A percentile compares a stretch with the other conserved stretches of the same genome.
Evolutionary conservation across 2,113 vertebrate species (phyloP).

Genomic region (Ornithorhynchus anatinus): DNA sequence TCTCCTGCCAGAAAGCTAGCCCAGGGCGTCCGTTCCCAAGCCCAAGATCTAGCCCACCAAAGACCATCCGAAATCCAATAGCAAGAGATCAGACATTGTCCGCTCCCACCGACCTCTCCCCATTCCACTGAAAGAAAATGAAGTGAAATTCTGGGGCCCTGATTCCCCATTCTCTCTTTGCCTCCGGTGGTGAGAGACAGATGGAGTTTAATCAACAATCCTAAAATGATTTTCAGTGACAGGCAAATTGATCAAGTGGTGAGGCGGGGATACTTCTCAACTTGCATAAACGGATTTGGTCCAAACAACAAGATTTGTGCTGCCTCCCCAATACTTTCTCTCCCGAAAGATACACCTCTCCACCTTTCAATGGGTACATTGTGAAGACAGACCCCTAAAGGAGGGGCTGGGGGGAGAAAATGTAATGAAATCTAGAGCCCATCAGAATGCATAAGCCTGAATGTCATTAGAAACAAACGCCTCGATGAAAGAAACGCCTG

Average conservation of each 20-base stretch:
- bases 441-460: slow-evolving; percentile 55
- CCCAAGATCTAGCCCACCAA: no score
- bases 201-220: slow-evolving; percentile 27
- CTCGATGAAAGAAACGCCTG: neutral
- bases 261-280: slow-evolving; percentile 23
- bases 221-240: slow-evolving; percentile 47
- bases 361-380: slow-evolving; percentile 24
- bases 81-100: no score
- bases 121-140: no score
- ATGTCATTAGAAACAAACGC: slow-evolving; percentile 41
- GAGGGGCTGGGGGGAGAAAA: neutral
- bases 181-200: neutral
- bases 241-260: slow-evolving; percentile 46
- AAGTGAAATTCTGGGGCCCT: neutral
- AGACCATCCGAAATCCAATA: no score
- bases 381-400: slow-evolving; percentile 3
- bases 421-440: slow-evolving; percentile 29
- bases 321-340: neutral
- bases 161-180: slow-evolving; percentile 14
- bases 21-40: no score
- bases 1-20: no score
- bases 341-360: slow-evolving; percentile 30
- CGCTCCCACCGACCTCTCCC: no score
- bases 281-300: slow-evolving; percentile 15
- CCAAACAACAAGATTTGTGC: slow-evolving; percentile 26